A percentile compares a stretch with the other conserved stretches of the same genome.
phyloP scores from a whole-genome alignment of 2,888 invertebrate species.

The Heliconius sara region DNA sequence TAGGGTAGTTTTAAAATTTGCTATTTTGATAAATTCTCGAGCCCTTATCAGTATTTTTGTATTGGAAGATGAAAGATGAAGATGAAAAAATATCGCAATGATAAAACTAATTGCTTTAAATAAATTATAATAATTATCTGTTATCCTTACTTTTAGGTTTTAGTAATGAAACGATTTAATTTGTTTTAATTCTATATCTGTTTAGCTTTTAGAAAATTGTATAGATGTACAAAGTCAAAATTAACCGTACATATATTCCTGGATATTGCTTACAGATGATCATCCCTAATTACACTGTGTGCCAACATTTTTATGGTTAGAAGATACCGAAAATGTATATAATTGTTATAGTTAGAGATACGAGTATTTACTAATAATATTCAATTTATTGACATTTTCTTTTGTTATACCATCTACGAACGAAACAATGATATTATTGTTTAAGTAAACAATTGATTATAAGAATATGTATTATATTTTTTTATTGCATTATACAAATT shows the following conservation, averaged over 20 bases:
- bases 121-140: too few species aligned
- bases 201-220: background rate
- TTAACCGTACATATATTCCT: background rate
- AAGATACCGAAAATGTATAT: background rate
- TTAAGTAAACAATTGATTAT: background rate
- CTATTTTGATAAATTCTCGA: too few species aligned
- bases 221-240: background rate
- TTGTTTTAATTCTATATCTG: background rate
- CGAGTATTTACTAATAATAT: too few species aligned
- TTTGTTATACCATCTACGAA: background rate
- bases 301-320: background rate
- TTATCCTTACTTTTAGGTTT: background rate
- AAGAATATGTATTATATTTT: background rate
- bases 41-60: too few species aligned
- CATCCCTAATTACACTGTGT: conserved; percentile 4
- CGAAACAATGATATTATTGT: background rate
- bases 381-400: background rate
- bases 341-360: too few species aligned
- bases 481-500: background rate
- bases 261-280: background rate
- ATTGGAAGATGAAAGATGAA: too few species aligned
- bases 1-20: too few species aligned
- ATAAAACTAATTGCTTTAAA: too few species aligned
- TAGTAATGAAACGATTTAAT: background rate
- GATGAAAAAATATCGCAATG: too few species aligned